Percentiles rank a stretch among this genome's conserved stretches.
Evolutionary conservation across 1,140 invertebrate species (phyloP).

Genomic region (Drosophila pandora): DNA sequence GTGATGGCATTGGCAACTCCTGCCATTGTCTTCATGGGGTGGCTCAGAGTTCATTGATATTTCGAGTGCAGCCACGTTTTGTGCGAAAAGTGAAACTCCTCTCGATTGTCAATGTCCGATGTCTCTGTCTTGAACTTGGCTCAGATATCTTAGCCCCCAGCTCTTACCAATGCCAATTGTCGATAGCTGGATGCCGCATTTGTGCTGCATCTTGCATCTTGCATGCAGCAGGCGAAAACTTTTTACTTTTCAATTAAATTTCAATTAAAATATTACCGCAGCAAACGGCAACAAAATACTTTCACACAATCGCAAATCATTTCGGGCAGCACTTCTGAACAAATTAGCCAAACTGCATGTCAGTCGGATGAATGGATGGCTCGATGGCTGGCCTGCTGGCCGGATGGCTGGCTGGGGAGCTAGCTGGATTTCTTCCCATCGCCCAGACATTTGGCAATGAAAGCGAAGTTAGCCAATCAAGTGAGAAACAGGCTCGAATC

Average conservation of each 20-base stretch:
- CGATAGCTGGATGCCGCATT: conserved; percentile 9
- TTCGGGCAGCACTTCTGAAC: conserved; percentile 75
- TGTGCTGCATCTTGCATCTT: background rate
- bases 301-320: conserved; percentile 73
- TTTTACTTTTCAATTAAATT: conserved; percentile 78
- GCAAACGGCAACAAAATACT: conserved; percentile 59
- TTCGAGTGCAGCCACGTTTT: conserved; percentile 32
- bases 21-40: conserved; percentile 57
- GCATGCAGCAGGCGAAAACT: conserved; percentile 53
- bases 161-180: conserved; percentile 15
- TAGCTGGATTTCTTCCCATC: conserved; percentile 15
- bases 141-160: conserved; percentile 60
- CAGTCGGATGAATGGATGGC: conserved; percentile 7
- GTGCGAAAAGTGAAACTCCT: conserved; percentile 51
- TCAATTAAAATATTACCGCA: conserved; percentile 72
- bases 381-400: background rate
- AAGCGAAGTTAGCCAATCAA: conserved; percentile 69
- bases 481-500: conserved; percentile 54
- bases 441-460: conserved; percentile 60
- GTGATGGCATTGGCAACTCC: conserved; percentile 44
- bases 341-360: conserved; percentile 76
- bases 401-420: too few relatives aligned
- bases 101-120: conserved; percentile 40
- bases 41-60: conserved; percentile 52
- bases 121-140: conserved; percentile 53